Evolutionary conservation across 1,140 invertebrate genomes (phyloP), one percentile per base, ranked within the genome.

Genomic region (Zaprionus gabonicus): DNA sequence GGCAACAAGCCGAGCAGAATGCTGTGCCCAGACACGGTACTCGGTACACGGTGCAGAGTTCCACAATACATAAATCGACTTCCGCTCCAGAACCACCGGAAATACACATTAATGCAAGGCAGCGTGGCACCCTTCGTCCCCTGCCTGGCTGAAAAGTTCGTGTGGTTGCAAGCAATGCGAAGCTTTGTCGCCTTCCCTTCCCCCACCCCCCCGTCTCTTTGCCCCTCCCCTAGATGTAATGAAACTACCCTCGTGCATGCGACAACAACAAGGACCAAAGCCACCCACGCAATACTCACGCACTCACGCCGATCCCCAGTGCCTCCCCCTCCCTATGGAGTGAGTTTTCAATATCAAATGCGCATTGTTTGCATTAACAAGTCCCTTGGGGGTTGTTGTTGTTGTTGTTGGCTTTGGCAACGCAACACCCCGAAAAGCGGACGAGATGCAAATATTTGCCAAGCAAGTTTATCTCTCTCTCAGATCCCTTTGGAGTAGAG

Each of bases 291-390:
- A 41, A 55, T 12, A 27, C 15, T 20, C 17, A 53, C 58, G 9
- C 44, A 41, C 17, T 20, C 20, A 20, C 51, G 44, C 34, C 23
- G 44, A 44, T 46, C 34, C 27, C 25, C 58, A 15, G 31, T 36
- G 31, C 31, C 17, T 17, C 10, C 27, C 27, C 66, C 59, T 41
- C n/a, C 34, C 13, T 6, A 10, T 46, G 2, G 41, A 46, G n/a
- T 57, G 60, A 66, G 72, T 79, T 86, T 87, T 87, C 83, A 90
- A 90, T 90, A 88, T 88, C 76, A 85, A 90, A 90, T 90, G 76
- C 78, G 74, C 82, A 86, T 91, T 90, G 86, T 90, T 91, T 91
- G 88, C 83, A 91, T 88, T 91, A 91, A 91, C 88, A 88, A 91
- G 88, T 88, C 88, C 77, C 81, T 31, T 31, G 55, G 81, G 75